Percentiles rank a stretch among this genome's conserved stretches.
phyloP scores from a whole-genome alignment of 1,140 invertebrate genomes.

The Drosophila athabasca region DNA sequence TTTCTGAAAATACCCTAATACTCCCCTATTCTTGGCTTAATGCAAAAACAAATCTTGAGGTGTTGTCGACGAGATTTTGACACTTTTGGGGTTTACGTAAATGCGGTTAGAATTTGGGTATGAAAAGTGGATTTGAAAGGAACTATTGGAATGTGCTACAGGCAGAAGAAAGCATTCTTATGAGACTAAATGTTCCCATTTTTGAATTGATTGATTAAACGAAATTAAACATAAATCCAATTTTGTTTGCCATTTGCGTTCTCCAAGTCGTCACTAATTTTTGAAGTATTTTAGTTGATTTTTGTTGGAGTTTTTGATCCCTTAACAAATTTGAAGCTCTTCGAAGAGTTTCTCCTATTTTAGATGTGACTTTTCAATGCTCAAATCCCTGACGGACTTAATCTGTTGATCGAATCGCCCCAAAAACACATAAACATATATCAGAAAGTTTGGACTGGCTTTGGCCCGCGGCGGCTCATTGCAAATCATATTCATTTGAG shows the following conservation, averaged over 20 bases:
- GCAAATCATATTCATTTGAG: slow-evolving; percentile 72
- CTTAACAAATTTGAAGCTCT: background rate
- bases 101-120: too few species aligned
- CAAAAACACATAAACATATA: slow-evolving; percentile 12
- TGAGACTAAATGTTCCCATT: too few species aligned
- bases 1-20: slow-evolving; percentile 22
- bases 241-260: too few species aligned
- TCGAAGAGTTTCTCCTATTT: background rate
- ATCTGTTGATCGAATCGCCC: slow-evolving; percentile 26
- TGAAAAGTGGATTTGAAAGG: too few species aligned
- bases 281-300: background rate
- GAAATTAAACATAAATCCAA: too few species aligned
- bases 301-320: background rate
- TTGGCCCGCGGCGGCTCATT: slow-evolving; percentile 26
- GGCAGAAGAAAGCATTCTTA: too few species aligned
- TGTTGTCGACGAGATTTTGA: background rate
- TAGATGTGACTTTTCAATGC: slow-evolving; percentile 7
- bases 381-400: slow-evolving; percentile 15
- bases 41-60: background rate
- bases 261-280: too few species aligned
- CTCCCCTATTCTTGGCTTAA: background rate
- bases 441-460: slow-evolving; percentile 45
- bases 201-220: too few species aligned
- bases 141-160: too few species aligned
- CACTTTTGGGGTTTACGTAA: slow-evolving; percentile 1